Percentiles rank a stretch among this genome's conserved stretches.
Evolutionary conservation across 2,797 vertebrate genomes (phyloP).

Genomic region (Philypnodon macrostomus): DNA sequence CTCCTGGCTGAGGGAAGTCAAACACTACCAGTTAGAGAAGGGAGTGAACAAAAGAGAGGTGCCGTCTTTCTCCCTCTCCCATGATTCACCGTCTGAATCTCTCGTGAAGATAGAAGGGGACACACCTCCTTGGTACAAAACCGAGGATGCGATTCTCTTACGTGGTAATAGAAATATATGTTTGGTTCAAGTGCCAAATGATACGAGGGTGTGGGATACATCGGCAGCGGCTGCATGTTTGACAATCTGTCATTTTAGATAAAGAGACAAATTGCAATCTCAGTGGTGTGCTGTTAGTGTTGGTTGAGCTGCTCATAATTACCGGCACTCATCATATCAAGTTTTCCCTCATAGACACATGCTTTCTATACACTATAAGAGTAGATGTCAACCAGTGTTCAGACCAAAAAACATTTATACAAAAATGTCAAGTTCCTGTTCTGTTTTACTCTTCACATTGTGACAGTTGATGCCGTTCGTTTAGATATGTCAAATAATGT

Average conservation of each 20-base stretch:
- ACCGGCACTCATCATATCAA: conserved; percentile 48
- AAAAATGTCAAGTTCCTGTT: conserved; percentile 31
- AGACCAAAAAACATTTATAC: conserved; percentile 6
- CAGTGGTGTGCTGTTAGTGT: conserved; percentile 39
- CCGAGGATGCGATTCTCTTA: conserved; percentile 55
- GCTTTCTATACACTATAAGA: conserved; percentile 13
- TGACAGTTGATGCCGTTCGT: conserved; percentile 36
- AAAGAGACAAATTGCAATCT: conserved; percentile 54
- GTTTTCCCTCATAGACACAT: conserved; percentile 22
- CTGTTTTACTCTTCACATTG: conserved; percentile 40
- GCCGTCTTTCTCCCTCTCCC: conserved; percentile 39
- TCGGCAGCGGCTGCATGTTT: conserved; percentile 25
- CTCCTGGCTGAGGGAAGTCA: conserved; percentile 82
- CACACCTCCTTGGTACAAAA: conserved; percentile 65
- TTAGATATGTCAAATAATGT: conserved; percentile 51
- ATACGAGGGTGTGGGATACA: conserved; percentile 55
- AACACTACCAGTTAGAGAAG: conserved; percentile 81
- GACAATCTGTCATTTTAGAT: conserved; percentile 56
- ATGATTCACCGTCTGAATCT: conserved; percentile 36
- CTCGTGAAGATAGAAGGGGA: conserved; percentile 54
- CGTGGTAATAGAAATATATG: conserved; percentile 62
- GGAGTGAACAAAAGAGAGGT: conserved; percentile 77
- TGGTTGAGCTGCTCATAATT: conserved; percentile 58
- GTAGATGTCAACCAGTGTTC: conserved; percentile 21
- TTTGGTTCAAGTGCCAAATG: conserved; percentile 68